A percentile compares a stretch with the other conserved stretches of the same genome.
Evolutionary conservation across 2,113 vertebrate species (phyloP).

Genomic region (Felis chaus): DNA sequence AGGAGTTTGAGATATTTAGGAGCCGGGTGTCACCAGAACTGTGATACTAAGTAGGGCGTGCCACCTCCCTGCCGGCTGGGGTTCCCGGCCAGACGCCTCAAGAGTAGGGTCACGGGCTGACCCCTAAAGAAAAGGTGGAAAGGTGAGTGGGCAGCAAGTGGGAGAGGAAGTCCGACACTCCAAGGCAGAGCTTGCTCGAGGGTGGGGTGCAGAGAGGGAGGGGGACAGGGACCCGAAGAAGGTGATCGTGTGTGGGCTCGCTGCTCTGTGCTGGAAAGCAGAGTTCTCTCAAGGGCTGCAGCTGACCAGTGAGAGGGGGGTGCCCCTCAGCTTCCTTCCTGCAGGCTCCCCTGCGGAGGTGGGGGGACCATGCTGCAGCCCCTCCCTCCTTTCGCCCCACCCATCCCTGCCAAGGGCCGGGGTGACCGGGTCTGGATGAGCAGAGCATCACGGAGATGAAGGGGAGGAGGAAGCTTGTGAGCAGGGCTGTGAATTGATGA

Average conservation of each 20-base stretch:
- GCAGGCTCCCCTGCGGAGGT: background rate
- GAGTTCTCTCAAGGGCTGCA: background rate
- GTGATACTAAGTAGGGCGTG: background rate
- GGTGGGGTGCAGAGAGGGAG: background rate
- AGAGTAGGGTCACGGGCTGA: background rate
- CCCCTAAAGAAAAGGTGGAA: background rate
- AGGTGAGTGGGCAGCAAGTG: background rate
- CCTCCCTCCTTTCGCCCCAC: background rate
- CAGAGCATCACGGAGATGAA: background rate
- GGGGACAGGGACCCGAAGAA: background rate
- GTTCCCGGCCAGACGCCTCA: background rate
- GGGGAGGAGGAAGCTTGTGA: background rate
- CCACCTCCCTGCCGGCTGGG: background rate
- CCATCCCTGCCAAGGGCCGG: accelerated
- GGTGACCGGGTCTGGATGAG: background rate
- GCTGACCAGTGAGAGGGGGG: no score
- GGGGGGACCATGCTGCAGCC: background rate
- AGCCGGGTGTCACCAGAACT: background rate
- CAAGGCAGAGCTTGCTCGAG: background rate
- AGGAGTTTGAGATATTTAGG: background rate
- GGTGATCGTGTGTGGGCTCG: accelerated
- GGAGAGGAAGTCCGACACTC: accelerated
- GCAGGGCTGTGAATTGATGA: background rate
- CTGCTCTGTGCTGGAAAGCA: background rate
- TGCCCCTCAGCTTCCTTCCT: background rate